These are phyloP conservation scores for Spilosoma lubricipeda DNA, from an alignment of 2,888 invertebrate genomes.

Conservation along the genomic window DNA sequence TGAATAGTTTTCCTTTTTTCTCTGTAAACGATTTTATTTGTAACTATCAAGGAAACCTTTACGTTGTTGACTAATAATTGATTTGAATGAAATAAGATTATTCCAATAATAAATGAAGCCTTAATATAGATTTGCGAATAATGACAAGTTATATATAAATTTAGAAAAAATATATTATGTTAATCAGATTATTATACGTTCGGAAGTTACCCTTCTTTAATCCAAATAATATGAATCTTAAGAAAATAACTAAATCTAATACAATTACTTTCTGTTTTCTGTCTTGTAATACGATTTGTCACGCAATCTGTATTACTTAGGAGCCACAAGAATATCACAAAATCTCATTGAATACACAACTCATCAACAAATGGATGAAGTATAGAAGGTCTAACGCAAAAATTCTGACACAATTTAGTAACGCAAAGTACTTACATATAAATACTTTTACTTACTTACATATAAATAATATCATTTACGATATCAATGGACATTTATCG, in stretches of 20 bases:
- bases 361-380: constrained; percentile 53
- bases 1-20: constrained; percentile 24
- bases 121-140: not conserved
- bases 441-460: too few species aligned
- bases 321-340: constrained; percentile 38
- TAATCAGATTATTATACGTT: not conserved
- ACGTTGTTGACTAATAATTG: not conserved
- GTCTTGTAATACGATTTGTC: constrained; percentile 29
- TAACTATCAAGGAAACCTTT: constrained; percentile 17
- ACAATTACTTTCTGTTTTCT: constrained; percentile 29
- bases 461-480: too few species aligned
- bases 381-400: constrained; percentile 23
- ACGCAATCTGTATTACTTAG: constrained; percentile 31
- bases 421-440: constrained; percentile 4
- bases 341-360: constrained; percentile 42
- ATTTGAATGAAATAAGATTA: not conserved
- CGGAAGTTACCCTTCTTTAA: not conserved
- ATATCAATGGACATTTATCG: too few species aligned
- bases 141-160: not conserved
- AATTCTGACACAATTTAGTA: constrained; percentile 19
- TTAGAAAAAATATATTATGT: not conserved
- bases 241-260: constrained; percentile 26
- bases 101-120: not conserved
- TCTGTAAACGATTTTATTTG: constrained; percentile 34
- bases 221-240: not conserved